phyloP scores from a whole-genome alignment of 2,113 vertebrate genomes.

The Glareola pratincola region DNA sequence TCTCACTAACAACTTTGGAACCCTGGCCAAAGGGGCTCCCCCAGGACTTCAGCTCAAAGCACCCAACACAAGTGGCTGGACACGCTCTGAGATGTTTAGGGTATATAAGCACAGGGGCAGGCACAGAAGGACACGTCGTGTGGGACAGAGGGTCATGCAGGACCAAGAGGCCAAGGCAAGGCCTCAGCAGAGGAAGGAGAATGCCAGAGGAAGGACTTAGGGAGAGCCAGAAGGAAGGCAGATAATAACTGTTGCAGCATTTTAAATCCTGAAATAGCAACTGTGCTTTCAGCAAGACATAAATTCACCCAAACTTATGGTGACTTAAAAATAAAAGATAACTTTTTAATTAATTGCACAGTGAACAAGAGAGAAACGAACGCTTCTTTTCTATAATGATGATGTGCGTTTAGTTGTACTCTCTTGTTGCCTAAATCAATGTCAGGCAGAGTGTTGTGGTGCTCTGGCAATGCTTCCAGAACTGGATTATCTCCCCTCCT shows the following conservation, averaged over 20 bases:
- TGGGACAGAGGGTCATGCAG: background rate
- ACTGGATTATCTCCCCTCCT: slow-evolving; percentile 45
- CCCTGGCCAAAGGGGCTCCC: background rate
- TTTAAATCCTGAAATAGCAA: background rate
- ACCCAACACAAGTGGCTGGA: background rate
- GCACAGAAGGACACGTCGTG: accelerated
- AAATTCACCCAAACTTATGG: background rate
- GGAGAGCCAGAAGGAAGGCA: background rate
- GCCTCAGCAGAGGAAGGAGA: background rate
- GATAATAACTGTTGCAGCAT: background rate
- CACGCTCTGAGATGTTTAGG: background rate
- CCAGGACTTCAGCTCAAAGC: background rate
- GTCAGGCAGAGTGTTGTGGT: background rate
- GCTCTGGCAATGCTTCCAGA: background rate
- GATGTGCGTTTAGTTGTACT: background rate
- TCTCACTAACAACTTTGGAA: background rate
- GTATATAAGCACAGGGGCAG: accelerated
- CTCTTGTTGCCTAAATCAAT: background rate
- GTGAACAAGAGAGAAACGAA: background rate
- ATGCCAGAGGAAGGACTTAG: background rate
- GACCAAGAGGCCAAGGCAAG: background rate
- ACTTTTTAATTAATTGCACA: background rate
- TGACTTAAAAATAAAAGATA: background rate
- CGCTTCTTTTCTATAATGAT: background rate
- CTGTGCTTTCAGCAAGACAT: background rate